phyloP scores from a whole-genome alignment of 2,888 invertebrate species.

The Empis stercorea region DNA sequence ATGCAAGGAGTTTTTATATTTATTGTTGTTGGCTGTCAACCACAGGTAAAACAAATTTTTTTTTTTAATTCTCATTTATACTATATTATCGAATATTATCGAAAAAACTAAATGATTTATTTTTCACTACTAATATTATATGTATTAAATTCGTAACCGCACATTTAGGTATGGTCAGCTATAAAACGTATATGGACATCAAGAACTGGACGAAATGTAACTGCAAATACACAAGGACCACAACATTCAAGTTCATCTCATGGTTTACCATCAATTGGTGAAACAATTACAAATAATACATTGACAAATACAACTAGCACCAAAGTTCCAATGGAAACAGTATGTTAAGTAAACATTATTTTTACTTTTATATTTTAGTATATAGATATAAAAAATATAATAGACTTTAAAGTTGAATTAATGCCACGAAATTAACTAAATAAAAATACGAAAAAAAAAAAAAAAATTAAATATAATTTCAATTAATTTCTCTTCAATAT shows the following conservation, averaged over 20 bases:
- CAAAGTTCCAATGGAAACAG: conserved; percentile 48
- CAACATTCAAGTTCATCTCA: conserved; percentile 65
- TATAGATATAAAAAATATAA: no score
- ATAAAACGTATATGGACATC: conserved; percentile 53
- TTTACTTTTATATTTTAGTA: no score
- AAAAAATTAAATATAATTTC: no score
- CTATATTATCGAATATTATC: no score
- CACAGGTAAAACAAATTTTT: conserved; percentile 55
- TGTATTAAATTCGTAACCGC: no score
- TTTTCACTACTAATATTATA: no score
- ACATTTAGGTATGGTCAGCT: conserved; percentile 49
- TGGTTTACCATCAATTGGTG: conserved; percentile 69
- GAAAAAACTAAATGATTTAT: no score
- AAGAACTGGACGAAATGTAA: conserved; percentile 41
- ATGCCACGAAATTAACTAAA: no score
- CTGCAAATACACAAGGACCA: conserved; percentile 46
- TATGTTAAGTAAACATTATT: conserved; percentile 15
- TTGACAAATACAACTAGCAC: conserved; percentile 42
- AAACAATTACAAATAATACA: conserved; percentile 58
- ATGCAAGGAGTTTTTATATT: conserved; percentile 81
- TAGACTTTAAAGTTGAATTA: no score
- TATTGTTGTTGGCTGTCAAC: conserved; percentile 78
- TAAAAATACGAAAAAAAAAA: no score
- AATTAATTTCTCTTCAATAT: no score
- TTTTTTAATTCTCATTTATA: no score